These are phyloP conservation scores for Leucophenga montana DNA, from an alignment of 2,888 invertebrate genomes.

Conservation along the genomic window DNA sequence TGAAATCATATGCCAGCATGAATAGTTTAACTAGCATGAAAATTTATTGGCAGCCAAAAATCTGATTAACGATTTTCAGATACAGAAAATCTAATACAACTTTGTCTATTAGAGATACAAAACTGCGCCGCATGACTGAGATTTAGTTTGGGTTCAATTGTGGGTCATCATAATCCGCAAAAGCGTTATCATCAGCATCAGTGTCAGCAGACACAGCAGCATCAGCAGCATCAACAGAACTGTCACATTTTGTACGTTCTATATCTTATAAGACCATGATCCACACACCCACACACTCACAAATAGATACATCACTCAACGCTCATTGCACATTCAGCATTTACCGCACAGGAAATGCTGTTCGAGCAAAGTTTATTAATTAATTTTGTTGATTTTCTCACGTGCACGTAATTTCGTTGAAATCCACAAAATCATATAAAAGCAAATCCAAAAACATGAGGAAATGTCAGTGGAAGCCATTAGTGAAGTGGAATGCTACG, in stretches of 20 bases:
- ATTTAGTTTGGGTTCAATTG: too few relatives aligned
- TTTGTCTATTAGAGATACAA: too few relatives aligned
- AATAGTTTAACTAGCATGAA: neutral
- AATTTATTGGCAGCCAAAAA: neutral
- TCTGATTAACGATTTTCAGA: neutral
- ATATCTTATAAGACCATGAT: too few relatives aligned
- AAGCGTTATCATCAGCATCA: neutral
- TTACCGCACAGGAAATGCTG: slow-evolving; percentile 57
- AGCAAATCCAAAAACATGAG: neutral
- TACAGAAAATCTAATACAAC: too few relatives aligned
- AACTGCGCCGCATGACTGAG: too few relatives aligned
- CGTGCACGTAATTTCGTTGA: slow-evolving; percentile 58
- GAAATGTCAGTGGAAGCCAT: slow-evolving; percentile 8
- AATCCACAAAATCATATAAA: slow-evolving; percentile 58
- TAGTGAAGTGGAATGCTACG: slow-evolving; percentile 5
- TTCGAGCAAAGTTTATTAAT: slow-evolving; percentile 62
- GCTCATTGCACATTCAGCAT: neutral
- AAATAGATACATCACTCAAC: too few relatives aligned
- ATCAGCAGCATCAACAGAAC: neutral
- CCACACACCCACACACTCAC: slow-evolving; percentile 49
- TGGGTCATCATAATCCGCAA: too few relatives aligned
- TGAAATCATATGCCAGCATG: neutral
- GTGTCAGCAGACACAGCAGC: neutral
- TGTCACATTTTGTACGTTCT: slow-evolving; percentile 44
- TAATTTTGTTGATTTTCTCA: slow-evolving; percentile 67